Base-by-base conservation (phyloP, 2,797 vertebrate species). In the Oreochromis mossambicus region DNA sequence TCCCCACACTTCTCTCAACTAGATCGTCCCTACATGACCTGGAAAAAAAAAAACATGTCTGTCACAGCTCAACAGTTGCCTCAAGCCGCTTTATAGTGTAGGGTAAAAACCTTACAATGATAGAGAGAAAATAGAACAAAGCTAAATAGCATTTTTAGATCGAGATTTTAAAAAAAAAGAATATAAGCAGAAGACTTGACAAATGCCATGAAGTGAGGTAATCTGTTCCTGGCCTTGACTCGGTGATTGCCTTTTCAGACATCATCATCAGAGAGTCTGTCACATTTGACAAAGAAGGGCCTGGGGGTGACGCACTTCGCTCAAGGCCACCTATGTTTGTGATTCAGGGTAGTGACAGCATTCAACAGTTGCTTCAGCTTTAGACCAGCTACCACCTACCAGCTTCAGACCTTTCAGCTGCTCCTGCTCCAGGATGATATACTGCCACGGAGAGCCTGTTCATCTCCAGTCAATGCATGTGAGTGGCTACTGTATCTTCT, bases 401-500 rank as follows among this genome's bases (percentile, higher is more conserved):
- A 52, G 70, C 89, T 77, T 84, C 83, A 91, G 88, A 81, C 84
- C 83, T 83, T 85, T 80, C 61, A 83, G 75, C 90, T 80, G 78
- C 86, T 54, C 63, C 83, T 58, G 85, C 48, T 76, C 78, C 41
- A 1, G 36, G 50, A 89, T 92, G 94, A 94, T 86, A 80, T 90
- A 92, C 82, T n/a, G 87, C 88, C 85, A 78, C 38, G 83, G 83
- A 83, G 86, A 89, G 75, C 87, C 89, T 61, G 73, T 52, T 91
- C 78, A 88, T 79, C 91, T 88, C 66, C 81, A 83, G 81, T 94
- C 88, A 87, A 81, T 83, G 92, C 90, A 83, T 93, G 91, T 91
- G 93, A 94, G 91, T 77, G 78, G 84, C 85, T 86, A 88, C 93
- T 91, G 91, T 93, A 92, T 88, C 85, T 87, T 86, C 91, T 93